phyloP scores from a whole-genome alignment of 2,113 vertebrate species.

The Caranx melampygus region DNA sequence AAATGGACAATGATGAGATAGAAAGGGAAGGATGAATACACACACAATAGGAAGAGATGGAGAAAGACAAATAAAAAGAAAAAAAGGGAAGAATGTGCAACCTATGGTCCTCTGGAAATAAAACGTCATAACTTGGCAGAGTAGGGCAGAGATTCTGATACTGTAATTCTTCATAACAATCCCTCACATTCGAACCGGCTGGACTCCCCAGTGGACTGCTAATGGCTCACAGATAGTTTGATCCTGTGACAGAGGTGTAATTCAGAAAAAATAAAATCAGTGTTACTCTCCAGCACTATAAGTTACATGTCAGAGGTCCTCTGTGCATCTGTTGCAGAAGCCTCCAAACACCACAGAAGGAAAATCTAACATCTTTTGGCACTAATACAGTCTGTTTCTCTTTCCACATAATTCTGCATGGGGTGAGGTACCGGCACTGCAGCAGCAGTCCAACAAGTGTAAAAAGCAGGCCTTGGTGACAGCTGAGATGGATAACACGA shows the following conservation, averaged over 20 bases:
- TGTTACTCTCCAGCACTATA: not conserved
- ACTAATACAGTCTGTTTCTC: not conserved
- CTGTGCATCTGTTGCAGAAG: not conserved
- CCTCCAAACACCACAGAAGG: not conserved
- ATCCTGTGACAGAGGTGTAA: conserved; percentile 4
- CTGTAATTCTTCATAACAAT: conserved; percentile 34
- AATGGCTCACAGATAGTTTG: conserved; percentile 29
- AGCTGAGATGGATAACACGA: conserved; percentile 51
- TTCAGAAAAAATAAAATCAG: conserved; percentile 7
- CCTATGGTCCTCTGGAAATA: conserved; percentile 49
- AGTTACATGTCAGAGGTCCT: not conserved
- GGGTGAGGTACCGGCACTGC: conserved; percentile 5
- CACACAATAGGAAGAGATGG: conserved; percentile 23
- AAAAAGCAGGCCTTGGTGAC: conserved; percentile 35
- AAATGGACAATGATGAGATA: conserved; percentile 33
- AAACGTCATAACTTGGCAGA: conserved; percentile 50
- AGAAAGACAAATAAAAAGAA: conserved; percentile 40
- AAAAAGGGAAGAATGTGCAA: conserved; percentile 33
- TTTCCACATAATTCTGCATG: not conserved
- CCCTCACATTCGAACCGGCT: conserved; percentile 24
- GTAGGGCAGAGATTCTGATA: conserved; percentile 19
- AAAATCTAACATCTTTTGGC: not conserved
- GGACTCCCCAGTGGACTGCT: conserved; percentile 25
- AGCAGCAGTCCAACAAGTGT: not conserved
- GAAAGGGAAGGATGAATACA: conserved; percentile 48